Conservation (phyloP, 2,797 vertebrate genomes). For the Cyclura pinguis region DNA sequence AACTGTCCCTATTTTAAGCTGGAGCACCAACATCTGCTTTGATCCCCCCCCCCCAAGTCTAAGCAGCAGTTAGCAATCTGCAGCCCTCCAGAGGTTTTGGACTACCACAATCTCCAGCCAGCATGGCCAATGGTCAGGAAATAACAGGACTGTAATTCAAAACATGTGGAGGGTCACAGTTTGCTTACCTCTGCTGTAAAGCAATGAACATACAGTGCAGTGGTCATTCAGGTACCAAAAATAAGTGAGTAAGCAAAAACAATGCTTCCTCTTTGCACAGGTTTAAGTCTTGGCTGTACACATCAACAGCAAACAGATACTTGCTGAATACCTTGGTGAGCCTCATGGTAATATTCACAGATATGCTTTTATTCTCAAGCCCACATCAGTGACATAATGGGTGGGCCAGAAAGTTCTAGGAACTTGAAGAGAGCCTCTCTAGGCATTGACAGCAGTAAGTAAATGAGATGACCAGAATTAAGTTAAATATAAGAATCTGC, state of each 20-base stretch:
- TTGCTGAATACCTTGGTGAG: not conserved
- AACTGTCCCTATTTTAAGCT: not conserved
- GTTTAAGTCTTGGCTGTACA: not conserved
- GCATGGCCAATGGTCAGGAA: not conserved
- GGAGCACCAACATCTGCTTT: not conserved
- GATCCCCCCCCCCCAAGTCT: too few species aligned
- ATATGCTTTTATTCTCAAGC: not conserved
- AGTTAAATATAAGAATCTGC: not conserved
- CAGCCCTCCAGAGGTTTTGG: not conserved
- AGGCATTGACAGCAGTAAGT: not conserved
- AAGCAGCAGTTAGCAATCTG: not conserved
- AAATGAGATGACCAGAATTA: not conserved
- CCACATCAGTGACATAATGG: not conserved
- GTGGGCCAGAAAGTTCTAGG: not conserved
- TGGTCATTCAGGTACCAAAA: not conserved
- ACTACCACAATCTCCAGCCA: not conserved
- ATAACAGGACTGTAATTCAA: not conserved
- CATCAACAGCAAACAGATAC: not conserved
- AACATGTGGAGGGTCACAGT: not conserved
- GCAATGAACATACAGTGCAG: not conserved
- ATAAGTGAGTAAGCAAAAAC: not conserved
- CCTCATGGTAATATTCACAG: not conserved
- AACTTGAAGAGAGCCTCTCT: not conserved
- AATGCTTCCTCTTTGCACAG: not conserved
- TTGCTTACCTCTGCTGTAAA: not conserved